Conservation (phyloP, 2,888 invertebrate genomes). For the Podotricha telesiphe region DNA sequence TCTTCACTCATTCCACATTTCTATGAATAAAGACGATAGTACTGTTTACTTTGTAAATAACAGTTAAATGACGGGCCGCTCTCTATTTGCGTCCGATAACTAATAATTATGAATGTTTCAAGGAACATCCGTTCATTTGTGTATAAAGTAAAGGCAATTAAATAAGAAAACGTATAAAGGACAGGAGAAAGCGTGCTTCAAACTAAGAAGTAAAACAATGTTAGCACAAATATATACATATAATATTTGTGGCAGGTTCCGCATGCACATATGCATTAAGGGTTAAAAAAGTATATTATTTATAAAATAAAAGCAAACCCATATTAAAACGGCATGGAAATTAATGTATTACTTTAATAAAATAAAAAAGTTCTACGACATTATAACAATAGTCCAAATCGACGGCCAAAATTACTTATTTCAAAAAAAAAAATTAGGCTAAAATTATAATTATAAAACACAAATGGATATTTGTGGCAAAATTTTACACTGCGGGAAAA, state of each 20-base stretch:
- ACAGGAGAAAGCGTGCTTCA: slow-evolving; percentile 6
- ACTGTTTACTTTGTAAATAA: background rate
- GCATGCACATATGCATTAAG: slow-evolving; percentile 3
- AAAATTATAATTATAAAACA: too few species aligned
- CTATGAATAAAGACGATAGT: background rate
- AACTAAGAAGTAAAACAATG: slow-evolving; percentile 3
- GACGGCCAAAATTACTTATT: background rate
- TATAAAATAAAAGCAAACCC: slow-evolving; percentile 14
- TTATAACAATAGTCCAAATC: background rate
- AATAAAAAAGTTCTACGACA: background rate
- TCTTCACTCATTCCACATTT: slow-evolving; percentile 74
- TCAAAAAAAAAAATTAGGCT: background rate
- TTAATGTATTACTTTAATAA: slow-evolving; percentile 30
- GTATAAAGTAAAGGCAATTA: background rate
- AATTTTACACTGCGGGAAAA: background rate
- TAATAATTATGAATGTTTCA: background rate
- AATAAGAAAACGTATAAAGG: background rate
- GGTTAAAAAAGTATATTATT: background rate
- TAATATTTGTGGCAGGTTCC: background rate
- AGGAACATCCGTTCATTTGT: background rate
- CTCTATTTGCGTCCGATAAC: slow-evolving; percentile 1
- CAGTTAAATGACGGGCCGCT: background rate
- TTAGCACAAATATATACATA: slow-evolving; percentile 2
- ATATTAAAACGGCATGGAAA: slow-evolving; percentile 35
- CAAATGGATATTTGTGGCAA: too few species aligned